Conservation (phyloP, 2,113 vertebrate species). For the Tachysurus fulvidraco region DNA sequence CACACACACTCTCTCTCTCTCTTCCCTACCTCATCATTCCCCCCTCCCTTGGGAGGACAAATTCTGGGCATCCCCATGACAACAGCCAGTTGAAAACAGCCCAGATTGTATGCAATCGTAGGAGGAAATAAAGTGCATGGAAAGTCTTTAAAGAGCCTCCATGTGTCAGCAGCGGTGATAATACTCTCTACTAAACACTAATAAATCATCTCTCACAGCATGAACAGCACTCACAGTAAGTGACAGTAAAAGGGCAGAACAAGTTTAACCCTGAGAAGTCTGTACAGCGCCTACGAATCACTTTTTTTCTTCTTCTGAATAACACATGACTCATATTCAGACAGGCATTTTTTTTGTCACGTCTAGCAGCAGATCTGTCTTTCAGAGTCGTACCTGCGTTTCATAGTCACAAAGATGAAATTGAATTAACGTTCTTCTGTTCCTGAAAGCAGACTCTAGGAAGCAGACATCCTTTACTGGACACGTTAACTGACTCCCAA, state of each 20-base stretch:
- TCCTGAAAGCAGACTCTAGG: slow-evolving; percentile 34
- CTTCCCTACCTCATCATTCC: neutral
- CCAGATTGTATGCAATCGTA: slow-evolving; percentile 57
- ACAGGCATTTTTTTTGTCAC: neutral
- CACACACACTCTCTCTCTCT: no score
- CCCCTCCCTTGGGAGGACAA: slow-evolving; percentile 45
- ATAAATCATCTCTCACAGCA: neutral
- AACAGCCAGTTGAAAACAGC: slow-evolving; percentile 54
- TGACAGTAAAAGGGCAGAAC: neutral
- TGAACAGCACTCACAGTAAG: neutral
- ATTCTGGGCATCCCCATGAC: slow-evolving; percentile 60
- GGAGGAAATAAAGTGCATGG: slow-evolving; percentile 42
- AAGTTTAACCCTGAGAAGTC: neutral
- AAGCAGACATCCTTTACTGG: slow-evolving; percentile 39
- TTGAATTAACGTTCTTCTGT: neutral
- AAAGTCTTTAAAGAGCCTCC: slow-evolving; percentile 28
- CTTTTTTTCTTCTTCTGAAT: neutral
- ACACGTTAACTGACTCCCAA: slow-evolving; percentile 42
- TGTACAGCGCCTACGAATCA: slow-evolving; percentile 3
- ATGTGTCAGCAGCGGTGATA: neutral
- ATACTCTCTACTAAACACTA: neutral
- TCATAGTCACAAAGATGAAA: slow-evolving; percentile 3
- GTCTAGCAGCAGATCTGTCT: neutral
- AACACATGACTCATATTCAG: slow-evolving; percentile 18
- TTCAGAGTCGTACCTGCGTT: slow-evolving; percentile 3